A percentile compares a stretch with the other conserved stretches of the same genome.
Conservation (phyloP, 2,797 vertebrate species). For the Falco naumanni region DNA sequence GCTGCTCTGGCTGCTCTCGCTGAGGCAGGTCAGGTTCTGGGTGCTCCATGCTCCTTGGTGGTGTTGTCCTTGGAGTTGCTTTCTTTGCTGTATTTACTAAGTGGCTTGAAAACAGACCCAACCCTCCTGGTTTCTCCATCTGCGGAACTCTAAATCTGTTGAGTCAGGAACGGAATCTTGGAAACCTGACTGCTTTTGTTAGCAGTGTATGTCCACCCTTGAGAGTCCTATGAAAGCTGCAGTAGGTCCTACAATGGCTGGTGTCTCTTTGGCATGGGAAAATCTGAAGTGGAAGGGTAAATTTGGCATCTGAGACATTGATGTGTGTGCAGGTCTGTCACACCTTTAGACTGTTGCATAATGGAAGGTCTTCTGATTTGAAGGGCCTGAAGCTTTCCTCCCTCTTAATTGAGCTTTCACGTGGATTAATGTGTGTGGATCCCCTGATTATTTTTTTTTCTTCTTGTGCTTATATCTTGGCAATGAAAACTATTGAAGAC, state of each 20-base stretch:
- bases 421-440: not conserved
- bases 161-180: not conserved
- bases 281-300: not conserved
- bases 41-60: not conserved
- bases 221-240: not conserved
- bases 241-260: fast-evolving
- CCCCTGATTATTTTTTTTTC: not conserved
- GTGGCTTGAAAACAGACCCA: not conserved
- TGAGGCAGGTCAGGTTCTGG: not conserved
- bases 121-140: not conserved
- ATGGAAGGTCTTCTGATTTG: not conserved
- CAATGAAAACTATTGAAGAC: not conserved
- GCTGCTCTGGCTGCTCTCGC: not conserved
- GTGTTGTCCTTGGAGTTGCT: not conserved
- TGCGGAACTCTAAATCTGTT: not conserved
- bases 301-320: not conserved
- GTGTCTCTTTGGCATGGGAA: not conserved
- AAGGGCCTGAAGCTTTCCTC: not conserved
- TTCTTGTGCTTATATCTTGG: not conserved
- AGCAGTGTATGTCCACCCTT: fast-evolving
- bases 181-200: not conserved
- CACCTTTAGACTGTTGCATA: not conserved
- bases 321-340: not conserved
- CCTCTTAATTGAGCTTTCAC: not conserved
- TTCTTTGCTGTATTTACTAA: not conserved